Base-by-base conservation (phyloP, 2,113 vertebrate genomes). In the Hippocampus comes region DNA sequence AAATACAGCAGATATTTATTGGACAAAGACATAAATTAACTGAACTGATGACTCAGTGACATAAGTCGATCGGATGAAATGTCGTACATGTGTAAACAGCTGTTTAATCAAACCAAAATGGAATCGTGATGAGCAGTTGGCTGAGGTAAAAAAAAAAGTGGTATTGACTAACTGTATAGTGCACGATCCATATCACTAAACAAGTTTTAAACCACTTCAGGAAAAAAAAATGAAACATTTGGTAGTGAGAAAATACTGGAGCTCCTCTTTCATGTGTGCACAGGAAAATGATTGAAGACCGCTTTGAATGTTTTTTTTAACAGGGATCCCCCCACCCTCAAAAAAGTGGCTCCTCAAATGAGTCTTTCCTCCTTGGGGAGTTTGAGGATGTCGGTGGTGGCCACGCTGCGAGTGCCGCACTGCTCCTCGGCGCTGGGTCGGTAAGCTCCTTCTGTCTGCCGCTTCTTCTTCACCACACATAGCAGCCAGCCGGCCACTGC, bases 351-450 rank as follows among this genome's bases (percentile, higher is more conserved):
- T 49, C 56, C 18, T 92, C 79, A 97, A 78, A 97, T 97, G 71
- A 97, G 94, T 89, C 95, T 92, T 73, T 97, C 95, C 80, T 96
- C 95, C 0, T 96, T 96, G 14, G 95, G 95, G 76, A 96, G 81
- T 84, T 96, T 95, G 51, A 96, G 90, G 59, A 93, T 89, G 65
- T 94, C 86, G 25, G 93, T 91, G 9, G 86, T 68, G 1, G 91
- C 90, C 18, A 89, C 91, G 5, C 88, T 83, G 0, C 82, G 77
- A 11, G 90, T 41, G 55, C 95, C 95, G 2, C 91, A 92, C 86
- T 95, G 94, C 79, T 96, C 95, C 89, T 97, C 95, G 0, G 90
- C 91, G 64, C 95, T 97, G 63, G 95, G 95, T 69, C 90, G 86
- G 82, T 97, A 97, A 42, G 94, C 95, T 70, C 95, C 95, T 81